Percentiles rank a stretch among this genome's conserved stretches.
Conservation (phyloP, 2,113 vertebrate species). For the Harpagus bidentatus region DNA sequence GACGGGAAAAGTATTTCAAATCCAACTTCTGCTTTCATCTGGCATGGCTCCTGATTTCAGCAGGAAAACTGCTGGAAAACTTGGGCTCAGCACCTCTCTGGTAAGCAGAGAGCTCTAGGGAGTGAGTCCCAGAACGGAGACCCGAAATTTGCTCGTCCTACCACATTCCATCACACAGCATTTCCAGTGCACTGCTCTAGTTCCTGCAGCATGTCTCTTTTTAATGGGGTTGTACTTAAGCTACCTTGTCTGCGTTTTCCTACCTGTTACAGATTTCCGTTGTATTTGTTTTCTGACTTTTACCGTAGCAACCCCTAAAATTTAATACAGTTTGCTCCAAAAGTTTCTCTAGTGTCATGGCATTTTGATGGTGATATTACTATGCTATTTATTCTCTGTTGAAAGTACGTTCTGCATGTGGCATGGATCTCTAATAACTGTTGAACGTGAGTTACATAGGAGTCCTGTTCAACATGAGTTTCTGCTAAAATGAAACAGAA, state of each 20-base stretch:
- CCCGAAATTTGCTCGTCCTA: neutral
- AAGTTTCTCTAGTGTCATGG: neutral
- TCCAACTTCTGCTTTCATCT: neutral
- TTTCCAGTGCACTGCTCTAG: neutral
- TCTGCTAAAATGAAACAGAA: neutral
- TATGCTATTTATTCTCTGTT: neutral
- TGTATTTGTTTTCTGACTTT: neutral
- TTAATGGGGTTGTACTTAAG: neutral
- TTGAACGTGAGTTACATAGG: neutral
- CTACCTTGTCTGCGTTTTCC: neutral
- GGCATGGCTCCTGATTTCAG: neutral
- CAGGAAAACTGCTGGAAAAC: neutral
- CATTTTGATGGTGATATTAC: neutral
- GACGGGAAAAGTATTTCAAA: neutral
- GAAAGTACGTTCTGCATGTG: neutral
- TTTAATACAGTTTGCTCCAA: neutral
- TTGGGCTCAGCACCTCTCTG: neutral
- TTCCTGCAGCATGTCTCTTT: neutral
- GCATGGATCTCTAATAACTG: neutral
- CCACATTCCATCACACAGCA: neutral
- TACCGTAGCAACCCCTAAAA: neutral
- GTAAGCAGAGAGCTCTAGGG: neutral
- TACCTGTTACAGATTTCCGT: neutral
- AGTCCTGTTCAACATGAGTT: neutral
- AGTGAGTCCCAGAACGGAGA: neutral